Conservation (phyloP, 2,113 vertebrate genomes). For the Sinocyclocheilus maitianheensis region DNA sequence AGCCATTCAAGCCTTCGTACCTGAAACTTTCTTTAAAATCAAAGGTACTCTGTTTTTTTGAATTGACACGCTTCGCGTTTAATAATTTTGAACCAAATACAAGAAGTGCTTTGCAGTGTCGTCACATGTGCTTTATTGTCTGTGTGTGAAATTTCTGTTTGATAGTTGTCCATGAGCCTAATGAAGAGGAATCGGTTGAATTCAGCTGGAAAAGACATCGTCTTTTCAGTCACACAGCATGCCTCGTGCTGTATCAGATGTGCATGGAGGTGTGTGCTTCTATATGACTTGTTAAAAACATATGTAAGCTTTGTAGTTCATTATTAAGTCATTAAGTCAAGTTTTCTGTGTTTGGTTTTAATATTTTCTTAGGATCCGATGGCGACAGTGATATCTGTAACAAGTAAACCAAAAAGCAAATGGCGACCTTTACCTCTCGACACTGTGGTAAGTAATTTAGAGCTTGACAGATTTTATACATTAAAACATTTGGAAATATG, state of each 20-base stretch:
- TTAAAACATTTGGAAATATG: background rate
- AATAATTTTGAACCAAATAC: background rate
- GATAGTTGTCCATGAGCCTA: conserved; percentile 85
- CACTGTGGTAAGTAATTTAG: conserved; percentile 87
- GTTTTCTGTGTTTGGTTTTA: background rate
- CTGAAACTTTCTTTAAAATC: conserved; percentile 94
- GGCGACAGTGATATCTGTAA: conserved; percentile 88
- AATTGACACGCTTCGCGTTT: background rate
- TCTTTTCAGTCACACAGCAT: conserved; percentile 93
- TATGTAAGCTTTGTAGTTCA: background rate
- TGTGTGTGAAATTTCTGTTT: conserved; percentile 34
- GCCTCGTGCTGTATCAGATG: conserved; percentile 95
- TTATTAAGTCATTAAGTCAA: background rate
- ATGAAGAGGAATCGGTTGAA: conserved; percentile 81
- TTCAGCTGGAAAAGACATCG: conserved; percentile 96
- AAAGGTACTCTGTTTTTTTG: conserved; percentile 77
- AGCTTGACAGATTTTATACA: background rate
- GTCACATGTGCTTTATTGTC: background rate
- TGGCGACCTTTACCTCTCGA: conserved; percentile 96
- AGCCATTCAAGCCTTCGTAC: conserved; percentile 97
- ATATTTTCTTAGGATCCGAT: conserved; percentile 82
- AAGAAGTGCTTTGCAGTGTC: background rate
- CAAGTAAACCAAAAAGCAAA: conserved; percentile 94
- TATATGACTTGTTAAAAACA: background rate
- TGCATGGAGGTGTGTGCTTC: conserved; percentile 90